Percentiles rank a stretch among this genome's conserved stretches.
These are phyloP conservation scores for Coenobita brevimanus DNA, from an alignment of 1,140 invertebrate genomes.

Conservation along the genomic window DNA sequence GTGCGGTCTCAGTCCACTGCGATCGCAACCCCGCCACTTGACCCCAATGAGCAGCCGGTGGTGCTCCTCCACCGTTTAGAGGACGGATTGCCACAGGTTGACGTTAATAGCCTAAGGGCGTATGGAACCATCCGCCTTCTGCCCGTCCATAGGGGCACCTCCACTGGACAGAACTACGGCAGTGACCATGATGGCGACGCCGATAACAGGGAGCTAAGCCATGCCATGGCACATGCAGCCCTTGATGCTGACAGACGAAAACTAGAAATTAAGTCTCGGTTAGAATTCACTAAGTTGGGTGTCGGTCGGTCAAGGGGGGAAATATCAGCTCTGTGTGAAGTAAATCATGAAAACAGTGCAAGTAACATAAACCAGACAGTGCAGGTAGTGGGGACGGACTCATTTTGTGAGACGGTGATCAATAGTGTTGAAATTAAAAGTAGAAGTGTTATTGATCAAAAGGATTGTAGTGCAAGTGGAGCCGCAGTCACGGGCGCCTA, in stretches of 20 bases:
- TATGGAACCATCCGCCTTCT: constrained; percentile 54
- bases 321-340: not conserved
- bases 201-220: constrained; percentile 1
- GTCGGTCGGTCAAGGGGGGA: not conserved
- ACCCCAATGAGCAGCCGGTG: constrained; percentile 30
- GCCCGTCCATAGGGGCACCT: constrained; percentile 29
- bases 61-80: constrained; percentile 49
- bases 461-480: no score
- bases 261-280: not conserved
- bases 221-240: constrained; percentile 25
- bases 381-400: no score
- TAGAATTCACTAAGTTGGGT: no score
- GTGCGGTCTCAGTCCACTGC: constrained; percentile 5
- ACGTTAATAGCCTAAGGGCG: constrained; percentile 49
- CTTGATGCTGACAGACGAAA: not conserved
- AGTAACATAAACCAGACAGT: no score
- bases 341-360: no score
- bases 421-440: no score
- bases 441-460: no score
- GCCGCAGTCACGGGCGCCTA: no score
- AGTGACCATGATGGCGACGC: not conserved
- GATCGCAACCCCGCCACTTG: not conserved
- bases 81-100: constrained; percentile 45
- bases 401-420: no score
- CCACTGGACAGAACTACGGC: not conserved